A percentile compares a stretch with the other conserved stretches of the same genome.
Conservation (phyloP, 2,113 vertebrate species). For the Patagioenas fasciata region DNA sequence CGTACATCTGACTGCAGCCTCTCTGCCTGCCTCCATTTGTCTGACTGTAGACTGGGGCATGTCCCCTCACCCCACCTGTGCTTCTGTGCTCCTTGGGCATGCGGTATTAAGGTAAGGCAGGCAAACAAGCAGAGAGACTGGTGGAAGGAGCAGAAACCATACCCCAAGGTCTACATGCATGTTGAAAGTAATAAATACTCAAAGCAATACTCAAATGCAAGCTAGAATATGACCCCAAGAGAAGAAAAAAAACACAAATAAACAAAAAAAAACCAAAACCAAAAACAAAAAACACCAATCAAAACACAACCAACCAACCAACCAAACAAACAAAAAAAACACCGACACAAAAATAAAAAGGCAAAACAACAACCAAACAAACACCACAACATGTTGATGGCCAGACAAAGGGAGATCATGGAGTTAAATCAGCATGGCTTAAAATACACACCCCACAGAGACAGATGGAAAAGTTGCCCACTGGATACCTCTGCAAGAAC, state of each 20-base stretch:
- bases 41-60: background rate
- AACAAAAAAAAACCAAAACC: background rate
- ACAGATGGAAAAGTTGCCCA: background rate
- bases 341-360: no score
- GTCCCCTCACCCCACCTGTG: rapidly evolving
- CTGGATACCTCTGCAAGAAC: background rate
- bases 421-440: background rate
- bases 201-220: background rate
- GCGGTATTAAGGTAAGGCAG: background rate
- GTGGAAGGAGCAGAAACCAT: background rate
- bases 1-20: background rate
- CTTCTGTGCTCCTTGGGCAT: background rate
- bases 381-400: background rate
- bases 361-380: background rate
- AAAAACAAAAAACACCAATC: no score
- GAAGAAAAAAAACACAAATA: background rate
- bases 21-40: background rate
- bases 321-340: background rate
- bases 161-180: rapidly evolving
- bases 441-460: background rate
- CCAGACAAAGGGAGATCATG: background rate
- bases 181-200: background rate
- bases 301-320: no score
- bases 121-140: background rate
- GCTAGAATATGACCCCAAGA: background rate